Conservation (phyloP, 2,888 invertebrate genomes). For the Cheilosia vulpina region DNA sequence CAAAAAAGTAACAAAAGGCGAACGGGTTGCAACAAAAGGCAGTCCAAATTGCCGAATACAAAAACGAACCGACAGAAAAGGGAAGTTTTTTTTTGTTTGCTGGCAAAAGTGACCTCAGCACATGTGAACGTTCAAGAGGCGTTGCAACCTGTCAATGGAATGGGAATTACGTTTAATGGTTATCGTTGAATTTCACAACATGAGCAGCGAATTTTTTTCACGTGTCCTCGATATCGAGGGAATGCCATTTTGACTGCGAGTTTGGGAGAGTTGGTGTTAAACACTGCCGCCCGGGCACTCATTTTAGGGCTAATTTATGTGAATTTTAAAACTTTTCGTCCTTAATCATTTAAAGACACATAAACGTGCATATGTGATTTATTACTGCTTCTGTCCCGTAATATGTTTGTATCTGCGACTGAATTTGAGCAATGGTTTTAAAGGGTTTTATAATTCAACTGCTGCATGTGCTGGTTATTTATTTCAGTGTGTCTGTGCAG, state of each 20-base stretch:
- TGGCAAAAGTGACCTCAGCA: slow-evolving; percentile 49
- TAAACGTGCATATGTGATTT: too few relatives aligned
- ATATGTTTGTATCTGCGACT: too few relatives aligned
- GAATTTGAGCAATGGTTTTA: too few relatives aligned
- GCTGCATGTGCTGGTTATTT: too few relatives aligned
- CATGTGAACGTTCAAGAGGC: slow-evolving; percentile 57
- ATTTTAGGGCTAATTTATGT: slow-evolving; percentile 38
- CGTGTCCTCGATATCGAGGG: slow-evolving; percentile 41
- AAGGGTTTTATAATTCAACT: too few relatives aligned
- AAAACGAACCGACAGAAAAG: slow-evolving; percentile 19
- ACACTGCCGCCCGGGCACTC: slow-evolving; percentile 9
- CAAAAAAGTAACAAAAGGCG: slow-evolving; percentile 43
- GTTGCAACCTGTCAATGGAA: slow-evolving; percentile 72
- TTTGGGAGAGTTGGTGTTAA: slow-evolving; percentile 13
- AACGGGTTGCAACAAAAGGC: slow-evolving; percentile 44
- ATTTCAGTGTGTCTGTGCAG: too few relatives aligned
- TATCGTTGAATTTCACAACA: slow-evolving; percentile 62
- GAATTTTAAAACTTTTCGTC: slow-evolving; percentile 20
- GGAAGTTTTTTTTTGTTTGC: neutral
- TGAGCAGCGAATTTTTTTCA: slow-evolving; percentile 46
- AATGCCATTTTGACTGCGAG: slow-evolving; percentile 48
- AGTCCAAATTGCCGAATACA: slow-evolving; percentile 3
- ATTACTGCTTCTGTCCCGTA: too few relatives aligned
- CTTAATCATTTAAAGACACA: too few relatives aligned
- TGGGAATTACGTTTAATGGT: slow-evolving; percentile 67